Evolutionary conservation across 2,113 vertebrate species (phyloP).

Genomic region (Dromaius novaehollandiae): DNA sequence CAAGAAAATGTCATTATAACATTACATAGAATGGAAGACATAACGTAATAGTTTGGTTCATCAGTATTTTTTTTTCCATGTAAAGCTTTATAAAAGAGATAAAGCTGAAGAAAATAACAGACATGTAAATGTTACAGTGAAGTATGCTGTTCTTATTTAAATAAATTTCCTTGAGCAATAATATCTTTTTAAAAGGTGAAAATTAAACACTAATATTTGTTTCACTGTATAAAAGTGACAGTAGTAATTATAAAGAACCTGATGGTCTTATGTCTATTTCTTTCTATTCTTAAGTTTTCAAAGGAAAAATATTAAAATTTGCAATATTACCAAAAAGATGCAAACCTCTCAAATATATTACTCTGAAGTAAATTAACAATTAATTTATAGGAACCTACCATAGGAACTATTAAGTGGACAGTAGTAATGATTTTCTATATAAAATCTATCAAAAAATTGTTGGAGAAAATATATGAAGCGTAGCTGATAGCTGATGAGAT

Average conservation of each 20-base stretch:
- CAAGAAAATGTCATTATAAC: neutral
- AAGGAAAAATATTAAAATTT: conserved; percentile 59
- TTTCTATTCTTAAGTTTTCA: conserved; percentile 23
- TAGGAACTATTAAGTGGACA: conserved; percentile 54
- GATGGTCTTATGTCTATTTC: neutral
- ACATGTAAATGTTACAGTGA: conserved; percentile 7
- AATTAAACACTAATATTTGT: conserved; percentile 6
- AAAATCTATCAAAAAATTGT: conserved; percentile 79
- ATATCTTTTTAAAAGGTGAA: conserved; percentile 44
- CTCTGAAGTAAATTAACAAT: conserved; percentile 58
- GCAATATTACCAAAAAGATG: conserved; percentile 56
- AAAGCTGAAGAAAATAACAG: conserved; percentile 4
- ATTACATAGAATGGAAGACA: neutral
- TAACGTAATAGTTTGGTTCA: neutral
- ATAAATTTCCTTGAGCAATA: conserved; percentile 15
- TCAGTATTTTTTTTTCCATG: neutral
- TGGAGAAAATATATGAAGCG: conserved; percentile 47
- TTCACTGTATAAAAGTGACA: conserved; percentile 51
- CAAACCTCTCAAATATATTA: conserved; percentile 64
- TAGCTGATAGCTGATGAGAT: conserved; percentile 40
- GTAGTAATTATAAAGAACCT: conserved; percentile 14
- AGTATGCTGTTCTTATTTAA: conserved; percentile 13
- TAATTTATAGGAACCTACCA: conserved; percentile 43
- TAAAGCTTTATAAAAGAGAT: conserved; percentile 40
- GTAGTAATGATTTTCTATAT: conserved; percentile 59